These are phyloP conservation scores for Plestiodon gilberti DNA, from an alignment of 2,113 vertebrate genomes.

Conservation along the genomic window DNA sequence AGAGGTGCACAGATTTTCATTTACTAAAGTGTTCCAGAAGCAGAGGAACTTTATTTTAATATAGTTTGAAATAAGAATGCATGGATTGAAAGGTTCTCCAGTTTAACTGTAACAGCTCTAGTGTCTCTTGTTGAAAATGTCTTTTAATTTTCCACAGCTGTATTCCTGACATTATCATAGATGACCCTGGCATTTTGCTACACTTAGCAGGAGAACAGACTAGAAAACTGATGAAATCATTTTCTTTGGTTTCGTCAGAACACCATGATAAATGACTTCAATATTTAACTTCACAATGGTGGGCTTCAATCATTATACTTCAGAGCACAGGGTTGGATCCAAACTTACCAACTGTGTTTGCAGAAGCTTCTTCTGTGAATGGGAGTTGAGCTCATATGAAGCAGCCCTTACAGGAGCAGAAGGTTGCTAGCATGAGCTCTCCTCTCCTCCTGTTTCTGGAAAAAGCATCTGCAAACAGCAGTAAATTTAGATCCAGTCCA, in stretches of 20 bases:
- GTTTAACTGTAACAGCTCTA: slow-evolving; percentile 12
- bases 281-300: neutral
- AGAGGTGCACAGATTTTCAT: neutral
- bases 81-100: neutral
- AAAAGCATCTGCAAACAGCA: too few relatives aligned
- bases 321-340: too few relatives aligned
- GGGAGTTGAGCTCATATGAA: too few relatives aligned
- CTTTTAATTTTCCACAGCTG: slow-evolving; percentile 26
- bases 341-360: too few relatives aligned
- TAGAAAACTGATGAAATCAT: neutral
- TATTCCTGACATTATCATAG: slow-evolving; percentile 23
- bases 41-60: slow-evolving; percentile 12
- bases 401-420: too few relatives aligned
- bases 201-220: neutral
- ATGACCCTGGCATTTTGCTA: slow-evolving; percentile 27
- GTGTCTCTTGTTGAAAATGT: slow-evolving; percentile 30
- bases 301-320: neutral
- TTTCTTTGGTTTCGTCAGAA: slow-evolving; percentile 5
- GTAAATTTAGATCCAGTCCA: too few relatives aligned
- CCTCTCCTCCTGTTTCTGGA: too few relatives aligned
- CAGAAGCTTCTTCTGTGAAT: too few relatives aligned
- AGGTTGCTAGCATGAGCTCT: too few relatives aligned
- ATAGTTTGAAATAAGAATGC: slow-evolving; percentile 14
- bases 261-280: neutral
- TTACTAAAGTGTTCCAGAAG: neutral